Evolutionary conservation across 2,797 vertebrate genomes (phyloP).

Genomic region (Amblyopsis hoosieri): DNA sequence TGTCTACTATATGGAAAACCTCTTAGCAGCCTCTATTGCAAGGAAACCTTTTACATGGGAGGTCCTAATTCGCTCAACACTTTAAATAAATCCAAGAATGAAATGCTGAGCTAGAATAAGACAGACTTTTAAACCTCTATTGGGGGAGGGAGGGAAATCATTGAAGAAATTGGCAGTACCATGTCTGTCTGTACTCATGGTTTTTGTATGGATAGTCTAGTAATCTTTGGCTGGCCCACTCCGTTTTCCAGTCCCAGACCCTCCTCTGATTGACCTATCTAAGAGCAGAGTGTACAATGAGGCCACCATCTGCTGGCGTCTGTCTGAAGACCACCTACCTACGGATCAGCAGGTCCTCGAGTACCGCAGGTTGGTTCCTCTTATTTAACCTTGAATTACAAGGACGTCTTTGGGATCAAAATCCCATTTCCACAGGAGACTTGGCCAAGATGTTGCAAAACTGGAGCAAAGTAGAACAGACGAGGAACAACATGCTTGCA

Average conservation of each 20-base stretch:
- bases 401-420: too few species aligned
- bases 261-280: constrained; percentile 89
- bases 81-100: neutral
- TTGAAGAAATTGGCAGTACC: neutral
- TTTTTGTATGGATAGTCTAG: neutral
- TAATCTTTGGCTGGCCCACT: neutral
- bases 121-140: neutral
- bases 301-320: constrained; percentile 88
- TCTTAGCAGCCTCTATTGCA: constrained; percentile 59
- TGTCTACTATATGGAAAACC: constrained; percentile 44
- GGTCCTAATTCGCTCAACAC: constrained; percentile 30
- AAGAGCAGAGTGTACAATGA: constrained; percentile 88
- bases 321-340: constrained; percentile 82
- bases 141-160: neutral
- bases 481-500: too few species aligned
- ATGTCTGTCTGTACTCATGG: neutral
- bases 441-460: too few species aligned
- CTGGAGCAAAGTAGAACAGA: too few species aligned
- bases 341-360: constrained; percentile 89
- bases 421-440: too few species aligned
- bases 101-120: too few species aligned
- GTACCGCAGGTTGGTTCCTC: constrained; percentile 74
- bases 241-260: constrained; percentile 79
- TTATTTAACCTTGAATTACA: too few species aligned
- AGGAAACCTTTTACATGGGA: constrained; percentile 40